A percentile compares a stretch with the other conserved stretches of the same genome.
These are phyloP conservation scores for Scaptomyza caliginosa DNA, from an alignment of 2,888 invertebrate species.

Conservation along the genomic window DNA sequence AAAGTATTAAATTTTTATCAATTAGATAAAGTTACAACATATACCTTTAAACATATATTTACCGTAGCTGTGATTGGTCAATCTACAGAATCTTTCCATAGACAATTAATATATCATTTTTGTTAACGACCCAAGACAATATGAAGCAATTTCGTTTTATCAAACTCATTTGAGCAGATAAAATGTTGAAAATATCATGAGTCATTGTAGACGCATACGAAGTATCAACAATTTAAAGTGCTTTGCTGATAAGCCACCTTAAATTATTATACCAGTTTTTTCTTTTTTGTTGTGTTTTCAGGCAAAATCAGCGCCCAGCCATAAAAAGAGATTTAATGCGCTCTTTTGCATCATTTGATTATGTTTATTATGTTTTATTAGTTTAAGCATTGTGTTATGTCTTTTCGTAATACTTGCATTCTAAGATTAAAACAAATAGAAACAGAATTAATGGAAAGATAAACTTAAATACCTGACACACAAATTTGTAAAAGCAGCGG, in stretches of 20 bases:
- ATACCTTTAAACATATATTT: neutral
- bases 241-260: conserved; percentile 39
- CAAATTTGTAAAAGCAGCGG: conserved; percentile 20
- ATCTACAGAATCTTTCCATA: neutral
- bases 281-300: too few species aligned
- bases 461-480: conserved; percentile 47
- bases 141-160: conserved; percentile 30
- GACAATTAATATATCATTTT: conserved; percentile 3
- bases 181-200: conserved; percentile 18
- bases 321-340: conserved; percentile 24
- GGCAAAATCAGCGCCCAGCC: conserved; percentile 32
- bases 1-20: too few species aligned
- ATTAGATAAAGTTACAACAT: too few species aligned
- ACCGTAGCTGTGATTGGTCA: neutral
- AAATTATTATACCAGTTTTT: conserved; percentile 10
- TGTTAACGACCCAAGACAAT: conserved; percentile 10
- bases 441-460: conserved; percentile 25
- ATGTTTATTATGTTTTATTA: conserved; percentile 45
- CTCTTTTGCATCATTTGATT: conserved; percentile 51
- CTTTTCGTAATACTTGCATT: conserved; percentile 69
- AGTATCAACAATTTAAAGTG: conserved; percentile 19
- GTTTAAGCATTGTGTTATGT: conserved; percentile 51
- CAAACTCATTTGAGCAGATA: conserved; percentile 23
- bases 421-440: conserved; percentile 53
- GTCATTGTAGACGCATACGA: conserved; percentile 7